A percentile compares a stretch with the other conserved stretches of the same genome.
Conservation (phyloP, 2,797 vertebrate genomes). For the Acrocephalus scirpaceus region DNA sequence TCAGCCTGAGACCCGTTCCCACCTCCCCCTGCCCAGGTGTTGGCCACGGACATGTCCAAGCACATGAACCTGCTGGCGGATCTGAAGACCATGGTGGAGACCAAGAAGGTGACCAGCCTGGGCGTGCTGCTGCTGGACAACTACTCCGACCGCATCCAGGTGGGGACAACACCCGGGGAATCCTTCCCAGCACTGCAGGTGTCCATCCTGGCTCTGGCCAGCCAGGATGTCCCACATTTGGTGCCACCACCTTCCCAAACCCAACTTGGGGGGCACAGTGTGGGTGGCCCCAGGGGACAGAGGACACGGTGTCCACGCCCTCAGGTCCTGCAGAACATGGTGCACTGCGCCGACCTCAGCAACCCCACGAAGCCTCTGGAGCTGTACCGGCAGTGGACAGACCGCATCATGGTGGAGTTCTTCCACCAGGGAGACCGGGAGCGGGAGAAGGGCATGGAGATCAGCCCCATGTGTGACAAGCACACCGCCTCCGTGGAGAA, state of each 20-base stretch:
- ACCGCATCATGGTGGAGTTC: conserved; percentile 91
- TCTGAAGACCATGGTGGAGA: conserved; percentile 97
- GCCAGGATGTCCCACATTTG: rapidly evolving
- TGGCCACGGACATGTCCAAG: conserved; percentile 96
- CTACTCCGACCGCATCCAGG: conserved; percentile 94
- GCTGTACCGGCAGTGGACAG: conserved; percentile 90
- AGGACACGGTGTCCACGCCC: rapidly evolving
- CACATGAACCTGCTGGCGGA: conserved; percentile 94
- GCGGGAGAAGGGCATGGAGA: conserved; percentile 90
- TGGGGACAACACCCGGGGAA: background rate
- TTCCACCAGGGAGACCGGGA: conserved; percentile 90
- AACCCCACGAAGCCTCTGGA: conserved; percentile 93
- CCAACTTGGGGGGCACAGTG: rapidly evolving
- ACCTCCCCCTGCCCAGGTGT: conserved; percentile 76
- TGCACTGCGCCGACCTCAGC: conserved; percentile 93
- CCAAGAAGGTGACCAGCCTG: conserved; percentile 93
- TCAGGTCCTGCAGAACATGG: conserved; percentile 93
- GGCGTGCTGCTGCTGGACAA: conserved; percentile 93
- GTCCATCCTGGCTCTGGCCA: rapidly evolving
- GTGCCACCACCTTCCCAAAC: background rate
- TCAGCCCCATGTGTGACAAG: conserved; percentile 96
- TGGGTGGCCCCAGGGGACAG: background rate
- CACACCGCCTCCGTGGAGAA: conserved; percentile 92
- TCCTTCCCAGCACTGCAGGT: rapidly evolving
- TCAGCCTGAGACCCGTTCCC: background rate